These are phyloP conservation scores for Lampropteryx suffumata DNA, from an alignment of 2,888 invertebrate species.

Conservation along the genomic window DNA sequence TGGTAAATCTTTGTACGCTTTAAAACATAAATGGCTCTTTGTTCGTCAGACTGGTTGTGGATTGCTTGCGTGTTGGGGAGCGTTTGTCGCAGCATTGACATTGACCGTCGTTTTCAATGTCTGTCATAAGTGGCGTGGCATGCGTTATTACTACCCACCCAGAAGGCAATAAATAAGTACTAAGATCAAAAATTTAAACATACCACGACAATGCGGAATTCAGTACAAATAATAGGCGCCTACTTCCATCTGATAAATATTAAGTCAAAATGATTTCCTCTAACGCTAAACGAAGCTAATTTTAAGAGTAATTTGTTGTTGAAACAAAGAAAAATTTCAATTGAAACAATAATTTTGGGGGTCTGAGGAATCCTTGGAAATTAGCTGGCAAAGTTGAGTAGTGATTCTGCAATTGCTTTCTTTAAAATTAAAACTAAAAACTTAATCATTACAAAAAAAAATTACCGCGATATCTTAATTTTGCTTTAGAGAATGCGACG, in stretches of 20 bases:
- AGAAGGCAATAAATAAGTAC: conserved; percentile 15
- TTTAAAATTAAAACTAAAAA: no score
- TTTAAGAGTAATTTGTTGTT: conserved; percentile 7
- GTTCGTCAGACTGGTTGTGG: conserved; percentile 35
- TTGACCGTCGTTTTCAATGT: conserved; percentile 52
- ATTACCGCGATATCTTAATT: no score
- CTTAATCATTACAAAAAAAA: no score
- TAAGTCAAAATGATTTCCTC: no score
- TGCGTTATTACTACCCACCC: conserved; percentile 30
- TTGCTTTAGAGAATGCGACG: no score
- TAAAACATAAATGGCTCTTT: conserved; percentile 46
- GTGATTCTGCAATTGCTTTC: no score
- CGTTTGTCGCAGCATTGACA: conserved; percentile 54
- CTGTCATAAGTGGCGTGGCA: conserved; percentile 29
- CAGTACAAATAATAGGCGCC: background rate
- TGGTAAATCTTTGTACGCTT: conserved; percentile 27
- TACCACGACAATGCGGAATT: conserved; percentile 16
- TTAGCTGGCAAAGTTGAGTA: no score
- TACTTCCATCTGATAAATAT: conserved; percentile 4
- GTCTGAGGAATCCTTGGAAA: no score
- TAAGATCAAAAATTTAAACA: conserved; percentile 9
- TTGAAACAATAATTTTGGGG: no score
- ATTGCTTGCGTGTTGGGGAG: conserved; percentile 35
- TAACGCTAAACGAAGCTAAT: no score
- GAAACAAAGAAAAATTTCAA: background rate